Evolutionary conservation across 2,113 vertebrate genomes (phyloP).

Genomic region (Recurvirostra avosetta): DNA sequence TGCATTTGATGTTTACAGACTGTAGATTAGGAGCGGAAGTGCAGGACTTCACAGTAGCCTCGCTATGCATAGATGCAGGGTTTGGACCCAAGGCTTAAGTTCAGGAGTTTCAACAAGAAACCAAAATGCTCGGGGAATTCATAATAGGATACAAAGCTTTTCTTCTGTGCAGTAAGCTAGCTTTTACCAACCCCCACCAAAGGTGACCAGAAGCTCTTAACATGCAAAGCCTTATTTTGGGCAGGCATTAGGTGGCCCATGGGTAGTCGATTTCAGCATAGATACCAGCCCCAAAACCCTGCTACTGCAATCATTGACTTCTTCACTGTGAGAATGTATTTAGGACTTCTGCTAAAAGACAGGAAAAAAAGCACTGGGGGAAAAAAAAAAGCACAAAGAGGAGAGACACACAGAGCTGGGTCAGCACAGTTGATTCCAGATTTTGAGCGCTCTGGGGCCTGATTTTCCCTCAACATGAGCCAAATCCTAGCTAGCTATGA

Average conservation of each 20-base stretch:
- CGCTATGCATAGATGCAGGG: fast-evolving
- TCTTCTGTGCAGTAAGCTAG: not conserved
- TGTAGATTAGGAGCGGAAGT: not conserved
- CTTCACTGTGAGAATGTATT: not conserved
- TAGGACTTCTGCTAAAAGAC: not conserved
- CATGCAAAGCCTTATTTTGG: not conserved
- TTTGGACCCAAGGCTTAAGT: not conserved
- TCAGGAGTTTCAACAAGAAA: not conserved
- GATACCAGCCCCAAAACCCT: not conserved
- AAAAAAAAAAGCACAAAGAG: not conserved
- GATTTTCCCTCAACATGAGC: not conserved
- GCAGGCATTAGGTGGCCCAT: not conserved
- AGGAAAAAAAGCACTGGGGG: not conserved
- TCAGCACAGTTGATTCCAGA: not conserved
- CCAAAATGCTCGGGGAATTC: not conserved
- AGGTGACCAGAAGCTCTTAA: not conserved
- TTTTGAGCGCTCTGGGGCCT: not conserved
- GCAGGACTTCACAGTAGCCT: not conserved
- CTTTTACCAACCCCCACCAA: not conserved
- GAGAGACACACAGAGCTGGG: not conserved
- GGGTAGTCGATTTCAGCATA: not conserved
- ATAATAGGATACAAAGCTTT: not conserved
- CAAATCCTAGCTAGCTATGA: not conserved
- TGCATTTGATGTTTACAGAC: conserved; percentile 33
- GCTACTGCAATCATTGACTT: not conserved